Evolutionary conservation across 2,113 vertebrate genomes (phyloP).

Genomic region (Trochalopteron elliotii): DNA sequence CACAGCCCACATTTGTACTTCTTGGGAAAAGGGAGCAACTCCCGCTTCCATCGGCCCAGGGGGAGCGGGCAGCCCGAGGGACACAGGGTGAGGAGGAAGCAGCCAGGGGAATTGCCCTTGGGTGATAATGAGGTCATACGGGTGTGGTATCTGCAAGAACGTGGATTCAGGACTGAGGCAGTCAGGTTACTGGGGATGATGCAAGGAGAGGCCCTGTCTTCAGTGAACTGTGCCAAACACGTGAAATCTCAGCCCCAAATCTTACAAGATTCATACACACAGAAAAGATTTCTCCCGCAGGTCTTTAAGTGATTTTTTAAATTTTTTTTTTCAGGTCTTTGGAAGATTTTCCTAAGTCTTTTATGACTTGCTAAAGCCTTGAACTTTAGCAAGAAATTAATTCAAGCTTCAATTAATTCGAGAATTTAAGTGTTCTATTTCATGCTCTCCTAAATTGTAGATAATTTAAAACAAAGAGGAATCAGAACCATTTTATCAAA

Average conservation of each 20-base stretch:
- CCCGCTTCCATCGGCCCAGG: background rate
- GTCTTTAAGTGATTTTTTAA: background rate
- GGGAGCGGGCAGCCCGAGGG: background rate
- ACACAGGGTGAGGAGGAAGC: background rate
- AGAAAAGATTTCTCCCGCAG: background rate
- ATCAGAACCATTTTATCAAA: background rate
- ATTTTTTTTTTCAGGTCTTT: background rate
- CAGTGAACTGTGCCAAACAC: background rate
- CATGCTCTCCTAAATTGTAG: background rate
- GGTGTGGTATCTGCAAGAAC: background rate
- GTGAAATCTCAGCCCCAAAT: background rate
- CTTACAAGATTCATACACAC: background rate
- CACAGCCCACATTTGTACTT: background rate
- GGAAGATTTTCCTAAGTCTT: background rate
- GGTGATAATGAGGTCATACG: background rate
- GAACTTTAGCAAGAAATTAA: background rate
- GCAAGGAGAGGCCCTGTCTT: background rate
- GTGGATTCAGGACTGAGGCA: background rate
- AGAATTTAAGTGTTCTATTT: background rate
- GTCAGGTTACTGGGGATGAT: background rate
- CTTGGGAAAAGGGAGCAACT: slow-evolving; percentile 18
- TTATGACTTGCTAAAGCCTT: background rate
- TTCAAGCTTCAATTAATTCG: background rate
- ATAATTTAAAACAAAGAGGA: background rate
- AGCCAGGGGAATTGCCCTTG: background rate